Conservation (phyloP, 2,797 vertebrate genomes). For the Sebastolobus alascanus region DNA sequence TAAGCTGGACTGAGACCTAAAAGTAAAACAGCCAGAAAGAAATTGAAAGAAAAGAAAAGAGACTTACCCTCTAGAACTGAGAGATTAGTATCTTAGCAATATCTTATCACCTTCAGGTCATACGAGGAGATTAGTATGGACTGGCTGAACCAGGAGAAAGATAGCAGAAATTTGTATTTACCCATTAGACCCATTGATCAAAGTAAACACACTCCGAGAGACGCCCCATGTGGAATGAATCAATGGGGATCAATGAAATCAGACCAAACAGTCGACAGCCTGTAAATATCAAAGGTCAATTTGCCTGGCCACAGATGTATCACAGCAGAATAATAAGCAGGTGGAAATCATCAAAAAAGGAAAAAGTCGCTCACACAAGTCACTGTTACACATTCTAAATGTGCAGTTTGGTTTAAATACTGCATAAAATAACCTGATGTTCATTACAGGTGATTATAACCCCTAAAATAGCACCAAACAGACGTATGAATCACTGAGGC, state of each 20-base stretch:
- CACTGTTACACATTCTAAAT: not conserved
- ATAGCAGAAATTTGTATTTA: constrained; percentile 64
- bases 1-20: constrained; percentile 18
- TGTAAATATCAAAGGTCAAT: constrained; percentile 59
- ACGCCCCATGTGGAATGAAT: constrained; percentile 49
- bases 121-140: constrained; percentile 56
- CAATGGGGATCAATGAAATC: constrained; percentile 67
- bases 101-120: constrained; percentile 48
- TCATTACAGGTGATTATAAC: constrained; percentile 5
- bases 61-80: constrained; percentile 23
- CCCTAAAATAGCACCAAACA: constrained; percentile 4
- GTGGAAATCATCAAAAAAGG: not conserved
- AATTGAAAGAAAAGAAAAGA: not conserved
- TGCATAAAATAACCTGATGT: not conserved
- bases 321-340: constrained; percentile 36
- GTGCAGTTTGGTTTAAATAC: not conserved
- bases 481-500: not conserved
- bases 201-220: constrained; percentile 58
- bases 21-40: not conserved
- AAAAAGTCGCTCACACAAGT: not conserved
- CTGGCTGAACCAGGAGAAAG: constrained; percentile 21
- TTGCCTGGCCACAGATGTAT: not conserved
- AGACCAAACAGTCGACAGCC: constrained; percentile 45
- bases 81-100: constrained; percentile 48
- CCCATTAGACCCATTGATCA: constrained; percentile 68